Conservation (phyloP, 2,888 invertebrate species). For the Pomacea canaliculata region DNA sequence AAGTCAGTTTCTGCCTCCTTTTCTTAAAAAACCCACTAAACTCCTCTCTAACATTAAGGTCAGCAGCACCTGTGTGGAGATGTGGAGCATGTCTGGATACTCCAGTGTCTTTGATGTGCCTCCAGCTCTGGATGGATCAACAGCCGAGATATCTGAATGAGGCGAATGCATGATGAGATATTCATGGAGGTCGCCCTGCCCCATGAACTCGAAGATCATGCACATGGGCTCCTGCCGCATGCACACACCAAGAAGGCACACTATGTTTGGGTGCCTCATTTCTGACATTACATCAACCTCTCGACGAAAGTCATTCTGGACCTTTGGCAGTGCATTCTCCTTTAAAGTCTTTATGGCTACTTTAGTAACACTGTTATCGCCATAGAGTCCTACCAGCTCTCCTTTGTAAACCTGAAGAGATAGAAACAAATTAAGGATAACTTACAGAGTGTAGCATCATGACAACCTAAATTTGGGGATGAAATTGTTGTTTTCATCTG, state of each 20-base stretch:
- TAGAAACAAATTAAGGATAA: not conserved
- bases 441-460: too few relatives aligned
- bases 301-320: conserved; percentile 90
- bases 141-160: conserved; percentile 72
- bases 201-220: conserved; percentile 98
- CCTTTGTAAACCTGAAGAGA: conserved; percentile 86
- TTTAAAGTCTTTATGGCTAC: conserved; percentile 95
- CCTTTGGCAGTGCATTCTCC: conserved; percentile 91
- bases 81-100: conserved; percentile 83
- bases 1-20: too few relatives aligned
- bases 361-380: conserved; percentile 73
- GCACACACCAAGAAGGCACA: conserved; percentile 92
- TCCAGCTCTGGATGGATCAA: conserved; percentile 74
- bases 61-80: conserved; percentile 75
- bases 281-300: conserved; percentile 96
- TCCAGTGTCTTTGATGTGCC: conserved; percentile 72
- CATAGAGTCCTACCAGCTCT: conserved; percentile 76
- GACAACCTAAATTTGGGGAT: too few relatives aligned
- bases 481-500: too few relatives aligned
- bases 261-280: conserved; percentile 93
- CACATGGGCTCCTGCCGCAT: conserved; percentile 88
- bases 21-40: too few relatives aligned
- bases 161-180: conserved; percentile 93
- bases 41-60: too few relatives aligned
- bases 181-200: conserved; percentile 93